Percentiles rank a stretch among this genome's conserved stretches.
Conservation (phyloP, 2,113 vertebrate species). For the Perca fluviatilis region DNA sequence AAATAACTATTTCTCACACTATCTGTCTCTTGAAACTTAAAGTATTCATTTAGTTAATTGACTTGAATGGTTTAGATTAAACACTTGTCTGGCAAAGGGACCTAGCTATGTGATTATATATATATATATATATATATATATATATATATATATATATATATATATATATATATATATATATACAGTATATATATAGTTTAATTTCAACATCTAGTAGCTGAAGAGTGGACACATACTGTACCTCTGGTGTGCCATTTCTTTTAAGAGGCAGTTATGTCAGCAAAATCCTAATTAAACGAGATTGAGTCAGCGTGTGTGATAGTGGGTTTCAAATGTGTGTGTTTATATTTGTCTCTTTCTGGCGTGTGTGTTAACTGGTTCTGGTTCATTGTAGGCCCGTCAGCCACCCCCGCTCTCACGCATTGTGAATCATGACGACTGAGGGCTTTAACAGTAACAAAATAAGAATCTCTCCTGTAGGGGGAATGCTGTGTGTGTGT, state of each 20-base stretch:
- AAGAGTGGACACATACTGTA: background rate
- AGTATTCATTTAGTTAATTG: background rate
- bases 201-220: background rate
- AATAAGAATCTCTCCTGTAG: constrained; percentile 47
- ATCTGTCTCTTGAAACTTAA: background rate
- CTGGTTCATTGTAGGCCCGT: constrained; percentile 48
- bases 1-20: background rate
- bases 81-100: background rate
- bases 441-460: constrained; percentile 45
- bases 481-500: constrained; percentile 45
- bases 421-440: constrained; percentile 62
- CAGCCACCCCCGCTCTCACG: constrained; percentile 46
- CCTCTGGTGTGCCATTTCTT: background rate
- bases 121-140: too few relatives aligned
- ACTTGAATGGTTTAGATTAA: background rate
- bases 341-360: constrained; percentile 18
- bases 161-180: too few relatives aligned
- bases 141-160: too few relatives aligned
- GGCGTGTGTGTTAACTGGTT: constrained; percentile 35
- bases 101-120: background rate
- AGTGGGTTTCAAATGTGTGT: background rate
- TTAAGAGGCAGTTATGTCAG: constrained; percentile 7
- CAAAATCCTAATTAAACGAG: constrained; percentile 23
- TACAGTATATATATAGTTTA: background rate
- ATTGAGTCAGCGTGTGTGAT: constrained; percentile 8